Conservation (phyloP, 2,888 invertebrate genomes). For the Polymixis flavicincta region DNA sequence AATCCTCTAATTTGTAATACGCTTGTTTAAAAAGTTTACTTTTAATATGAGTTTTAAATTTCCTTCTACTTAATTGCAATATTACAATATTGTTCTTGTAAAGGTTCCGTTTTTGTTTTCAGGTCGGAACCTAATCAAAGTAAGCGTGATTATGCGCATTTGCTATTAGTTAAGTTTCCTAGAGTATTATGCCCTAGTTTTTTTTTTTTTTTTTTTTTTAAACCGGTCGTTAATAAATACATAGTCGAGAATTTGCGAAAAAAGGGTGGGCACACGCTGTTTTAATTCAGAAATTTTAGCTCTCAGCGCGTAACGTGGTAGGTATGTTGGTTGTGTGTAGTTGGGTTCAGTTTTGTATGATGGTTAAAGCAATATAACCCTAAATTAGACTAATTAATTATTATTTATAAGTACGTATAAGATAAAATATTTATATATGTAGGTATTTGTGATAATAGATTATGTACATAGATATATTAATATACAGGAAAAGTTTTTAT, state of each 20-base stretch:
- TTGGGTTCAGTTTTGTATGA: conserved; percentile 2
- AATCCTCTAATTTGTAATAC: too few species aligned
- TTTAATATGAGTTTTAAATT: too few species aligned
- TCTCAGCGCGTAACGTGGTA: conserved; percentile 23
- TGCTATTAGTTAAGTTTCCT: conserved; percentile 11
- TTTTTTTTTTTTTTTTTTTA: too few species aligned
- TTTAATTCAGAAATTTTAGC: conserved; percentile 50
- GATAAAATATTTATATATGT: too few species aligned
- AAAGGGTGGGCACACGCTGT: conserved; percentile 38
- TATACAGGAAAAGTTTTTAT: too few species aligned
- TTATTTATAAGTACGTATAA: not conserved
- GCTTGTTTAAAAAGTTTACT: too few species aligned
- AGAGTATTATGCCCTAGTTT: conserved; percentile 38
- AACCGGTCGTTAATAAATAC: conserved; percentile 48
- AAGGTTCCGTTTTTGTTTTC: not conserved
- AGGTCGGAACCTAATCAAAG: not conserved
- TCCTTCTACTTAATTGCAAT: too few species aligned
- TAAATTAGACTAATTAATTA: not conserved
- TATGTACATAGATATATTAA: too few species aligned
- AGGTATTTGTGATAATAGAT: too few species aligned
- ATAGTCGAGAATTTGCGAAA: conserved; percentile 53
- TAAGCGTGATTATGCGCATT: too few species aligned
- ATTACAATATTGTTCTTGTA: too few species aligned
- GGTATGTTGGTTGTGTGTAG: not conserved
- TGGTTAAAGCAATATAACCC: not conserved